phyloP scores from a whole-genome alignment of 1,140 invertebrate species.

The Tetramorium simillimum region DNA sequence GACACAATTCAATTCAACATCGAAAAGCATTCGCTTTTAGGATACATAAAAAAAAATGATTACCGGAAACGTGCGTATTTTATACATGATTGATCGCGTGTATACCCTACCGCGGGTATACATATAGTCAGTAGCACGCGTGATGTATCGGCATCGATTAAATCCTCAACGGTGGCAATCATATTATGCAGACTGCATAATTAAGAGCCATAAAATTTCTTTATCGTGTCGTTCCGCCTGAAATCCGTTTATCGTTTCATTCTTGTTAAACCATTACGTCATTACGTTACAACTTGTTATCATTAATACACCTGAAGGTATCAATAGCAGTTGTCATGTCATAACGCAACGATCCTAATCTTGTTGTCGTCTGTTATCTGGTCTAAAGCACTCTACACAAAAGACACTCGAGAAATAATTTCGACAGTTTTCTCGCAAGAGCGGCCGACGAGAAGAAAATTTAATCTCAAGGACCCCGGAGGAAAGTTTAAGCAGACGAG shows the following conservation, averaged over 20 bases:
- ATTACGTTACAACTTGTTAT: background rate
- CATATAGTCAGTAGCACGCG: constrained; percentile 10
- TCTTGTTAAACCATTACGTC: background rate
- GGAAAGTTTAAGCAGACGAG: constrained; percentile 67
- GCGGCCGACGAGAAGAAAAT: constrained; percentile 7
- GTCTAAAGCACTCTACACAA: background rate
- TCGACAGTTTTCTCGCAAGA: background rate
- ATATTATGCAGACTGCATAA: constrained; percentile 45
- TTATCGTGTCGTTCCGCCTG: background rate
- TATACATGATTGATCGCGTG: background rate
- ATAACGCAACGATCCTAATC: background rate
- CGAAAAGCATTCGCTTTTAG: constrained; percentile 49
- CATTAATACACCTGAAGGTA: background rate
- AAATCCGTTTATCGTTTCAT: background rate
- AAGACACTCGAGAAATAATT: background rate
- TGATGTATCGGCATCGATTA: constrained; percentile 5
- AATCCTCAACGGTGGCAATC: constrained; percentile 13
- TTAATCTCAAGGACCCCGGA: constrained; percentile 32
- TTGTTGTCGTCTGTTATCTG: no score
- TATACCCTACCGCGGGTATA: constrained; percentile 8
- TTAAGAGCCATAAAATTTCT: constrained; percentile 42
- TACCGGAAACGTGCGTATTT: constrained; percentile 6
- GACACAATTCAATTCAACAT: constrained; percentile 75
- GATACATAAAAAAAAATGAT: constrained; percentile 55
- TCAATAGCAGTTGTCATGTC: background rate